A percentile compares a stretch with the other conserved stretches of the same genome.
Conservation (phyloP, 2,888 invertebrate species). For the Zhengitettix transpicula region DNA sequence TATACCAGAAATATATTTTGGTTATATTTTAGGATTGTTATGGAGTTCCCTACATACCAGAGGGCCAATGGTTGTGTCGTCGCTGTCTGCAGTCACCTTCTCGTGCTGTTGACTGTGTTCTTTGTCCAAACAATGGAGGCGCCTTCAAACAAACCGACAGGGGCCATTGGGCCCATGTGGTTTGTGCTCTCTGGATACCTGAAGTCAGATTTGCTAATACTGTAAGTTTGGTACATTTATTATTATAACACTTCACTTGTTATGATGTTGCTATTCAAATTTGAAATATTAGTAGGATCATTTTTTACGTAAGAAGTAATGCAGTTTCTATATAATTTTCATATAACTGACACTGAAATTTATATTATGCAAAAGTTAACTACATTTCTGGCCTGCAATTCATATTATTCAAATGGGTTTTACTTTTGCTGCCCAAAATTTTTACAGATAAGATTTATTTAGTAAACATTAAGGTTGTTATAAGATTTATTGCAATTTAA, state of each 20-base stretch:
- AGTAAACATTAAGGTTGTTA: too few relatives aligned
- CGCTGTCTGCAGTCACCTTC: conserved; percentile 93
- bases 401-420: too few relatives aligned
- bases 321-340: too few relatives aligned
- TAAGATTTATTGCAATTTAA: conserved; percentile 9
- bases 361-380: too few relatives aligned
- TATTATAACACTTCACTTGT: too few relatives aligned
- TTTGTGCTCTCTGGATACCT: conserved; percentile 97
- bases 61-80: conserved; percentile 94
- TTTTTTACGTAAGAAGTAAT: too few relatives aligned
- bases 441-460: too few relatives aligned
- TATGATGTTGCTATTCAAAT: too few relatives aligned
- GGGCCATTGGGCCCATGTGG: conserved; percentile 94
- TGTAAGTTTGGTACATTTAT: conserved; percentile 28
- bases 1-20: neutral
- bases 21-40: conserved; percentile 58
- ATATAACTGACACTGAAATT: too few relatives aligned
- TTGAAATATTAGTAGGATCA: too few relatives aligned
- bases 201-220: conserved; percentile 97
- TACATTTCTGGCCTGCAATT: too few relatives aligned
- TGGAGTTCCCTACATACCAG: conserved; percentile 93
- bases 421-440: too few relatives aligned
- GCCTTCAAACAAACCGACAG: conserved; percentile 98
- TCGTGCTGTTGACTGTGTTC: conserved; percentile 86
- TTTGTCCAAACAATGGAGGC: conserved; percentile 95